A percentile compares a stretch with the other conserved stretches of the same genome.
These are phyloP conservation scores for Prunella himalayana DNA, from an alignment of 2,113 vertebrate genomes.

Conservation along the genomic window DNA sequence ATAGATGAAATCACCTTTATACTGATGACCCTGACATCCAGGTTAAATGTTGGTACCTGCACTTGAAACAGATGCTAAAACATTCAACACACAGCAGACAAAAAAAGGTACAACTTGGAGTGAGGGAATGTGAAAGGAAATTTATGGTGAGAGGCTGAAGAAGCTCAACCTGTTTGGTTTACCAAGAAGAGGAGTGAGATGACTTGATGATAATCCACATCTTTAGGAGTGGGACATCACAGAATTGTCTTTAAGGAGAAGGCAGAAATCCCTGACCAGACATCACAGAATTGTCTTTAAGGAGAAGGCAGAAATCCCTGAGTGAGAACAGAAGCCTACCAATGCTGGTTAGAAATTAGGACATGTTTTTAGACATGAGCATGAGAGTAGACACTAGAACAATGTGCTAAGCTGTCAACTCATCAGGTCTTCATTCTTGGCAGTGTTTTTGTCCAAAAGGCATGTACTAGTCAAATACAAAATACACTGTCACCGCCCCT, in stretches of 20 bases:
- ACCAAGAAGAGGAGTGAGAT: not conserved
- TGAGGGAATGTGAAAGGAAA: not conserved
- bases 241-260: not conserved
- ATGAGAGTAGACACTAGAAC: not conserved
- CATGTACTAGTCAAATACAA: not conserved
- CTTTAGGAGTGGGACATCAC: not conserved
- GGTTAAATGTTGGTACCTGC: not conserved
- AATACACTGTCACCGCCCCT: not conserved
- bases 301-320: not conserved
- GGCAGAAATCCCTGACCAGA: not conserved
- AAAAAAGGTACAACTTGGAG: not conserved
- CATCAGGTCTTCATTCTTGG: not conserved
- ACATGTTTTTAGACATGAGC: not conserved
- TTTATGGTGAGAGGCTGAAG: rapidly evolving
- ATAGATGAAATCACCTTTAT: not conserved
- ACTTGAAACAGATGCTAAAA: not conserved
- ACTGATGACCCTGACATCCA: not conserved
- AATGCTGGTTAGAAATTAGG: not conserved
- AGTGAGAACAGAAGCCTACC: not conserved
- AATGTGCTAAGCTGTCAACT: not conserved
- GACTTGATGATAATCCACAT: not conserved
- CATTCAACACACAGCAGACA: not conserved
- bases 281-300: not conserved
- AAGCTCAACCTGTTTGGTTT: not conserved
- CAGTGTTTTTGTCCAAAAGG: not conserved